Evolutionary conservation across 2,797 vertebrate species (phyloP).

Genomic region (Propithecus deckenii): DNA sequence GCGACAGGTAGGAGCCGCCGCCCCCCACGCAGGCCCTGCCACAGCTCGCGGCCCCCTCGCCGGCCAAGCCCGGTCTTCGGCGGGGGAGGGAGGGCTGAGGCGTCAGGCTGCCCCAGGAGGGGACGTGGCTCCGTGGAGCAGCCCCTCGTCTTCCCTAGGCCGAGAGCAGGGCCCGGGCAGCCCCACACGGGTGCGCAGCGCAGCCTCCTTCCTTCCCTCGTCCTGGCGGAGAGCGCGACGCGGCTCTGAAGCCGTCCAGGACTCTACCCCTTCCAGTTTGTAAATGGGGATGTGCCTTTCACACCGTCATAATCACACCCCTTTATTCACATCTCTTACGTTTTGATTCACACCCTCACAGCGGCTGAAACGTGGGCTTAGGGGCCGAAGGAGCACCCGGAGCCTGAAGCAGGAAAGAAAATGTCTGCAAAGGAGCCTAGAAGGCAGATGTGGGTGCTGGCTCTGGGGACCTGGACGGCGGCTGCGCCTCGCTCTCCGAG

Average conservation of each 20-base stretch:
- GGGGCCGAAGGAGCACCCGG: no score
- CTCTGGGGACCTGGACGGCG: not conserved
- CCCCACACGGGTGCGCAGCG: no score
- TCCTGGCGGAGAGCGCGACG: accelerated
- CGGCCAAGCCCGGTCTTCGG: accelerated
- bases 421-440: not conserved
- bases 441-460: accelerated
- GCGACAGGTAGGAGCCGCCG: not conserved
- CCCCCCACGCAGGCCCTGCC: accelerated
- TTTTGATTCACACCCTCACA: not conserved
- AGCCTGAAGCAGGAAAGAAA: not conserved
- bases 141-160: not conserved
- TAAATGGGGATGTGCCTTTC: not conserved
- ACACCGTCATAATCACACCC: not conserved
- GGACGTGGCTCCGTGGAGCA: not conserved
- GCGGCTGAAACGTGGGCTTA: not conserved
- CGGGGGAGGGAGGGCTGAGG: not conserved
- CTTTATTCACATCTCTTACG: not conserved
- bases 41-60: accelerated
- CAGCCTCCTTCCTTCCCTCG: not conserved
- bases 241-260: accelerated
- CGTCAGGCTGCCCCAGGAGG: no score
- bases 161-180: not conserved
- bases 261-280: not conserved
- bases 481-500: no score